Evolutionary conservation across 1,140 invertebrate species (phyloP).

Genomic region (Drosophila serrata): DNA sequence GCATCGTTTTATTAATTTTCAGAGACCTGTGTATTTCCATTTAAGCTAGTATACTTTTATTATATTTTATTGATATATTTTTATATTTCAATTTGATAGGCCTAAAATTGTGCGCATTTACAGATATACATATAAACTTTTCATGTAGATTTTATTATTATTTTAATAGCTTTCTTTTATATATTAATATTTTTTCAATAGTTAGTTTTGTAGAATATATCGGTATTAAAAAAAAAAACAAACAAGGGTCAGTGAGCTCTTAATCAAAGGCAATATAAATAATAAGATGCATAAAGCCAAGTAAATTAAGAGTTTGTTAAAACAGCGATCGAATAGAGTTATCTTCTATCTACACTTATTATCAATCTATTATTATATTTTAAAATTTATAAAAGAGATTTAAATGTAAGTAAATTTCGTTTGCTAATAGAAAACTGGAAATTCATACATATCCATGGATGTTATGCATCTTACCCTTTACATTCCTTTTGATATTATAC

Average conservation of each 20-base stretch:
- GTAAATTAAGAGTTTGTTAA: too few species aligned
- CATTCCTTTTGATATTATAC: not conserved
- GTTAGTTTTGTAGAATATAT: slow-evolving; percentile 5
- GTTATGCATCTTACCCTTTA: not conserved
- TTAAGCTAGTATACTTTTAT: slow-evolving; percentile 5
- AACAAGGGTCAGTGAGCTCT: not conserved
- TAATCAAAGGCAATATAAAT: not conserved
- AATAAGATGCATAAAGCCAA: not conserved
- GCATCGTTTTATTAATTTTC: slow-evolving; percentile 20
- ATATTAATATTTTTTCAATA: slow-evolving; percentile 2
- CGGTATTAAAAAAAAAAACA: slow-evolving; percentile 1
- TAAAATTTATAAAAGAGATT: not conserved
- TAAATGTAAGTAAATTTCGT: not conserved
- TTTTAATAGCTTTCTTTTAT: slow-evolving; percentile 1
- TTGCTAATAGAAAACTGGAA: too few species aligned
- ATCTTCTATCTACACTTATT: too few species aligned
- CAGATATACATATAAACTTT: slow-evolving; percentile 6
- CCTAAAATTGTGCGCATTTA: slow-evolving; percentile 12
- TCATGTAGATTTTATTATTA: slow-evolving; percentile 3
- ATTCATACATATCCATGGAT: accelerated
- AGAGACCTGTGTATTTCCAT: slow-evolving; percentile 18
- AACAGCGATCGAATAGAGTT: too few species aligned
- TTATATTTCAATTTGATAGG: slow-evolving; percentile 5
- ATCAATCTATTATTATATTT: too few species aligned
- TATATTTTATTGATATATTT: too few species aligned